Evolutionary conservation across 2,113 vertebrate species (phyloP), one percentile per base, ranked within the genome.

Genomic region (Scalopus aquaticus): DNA sequence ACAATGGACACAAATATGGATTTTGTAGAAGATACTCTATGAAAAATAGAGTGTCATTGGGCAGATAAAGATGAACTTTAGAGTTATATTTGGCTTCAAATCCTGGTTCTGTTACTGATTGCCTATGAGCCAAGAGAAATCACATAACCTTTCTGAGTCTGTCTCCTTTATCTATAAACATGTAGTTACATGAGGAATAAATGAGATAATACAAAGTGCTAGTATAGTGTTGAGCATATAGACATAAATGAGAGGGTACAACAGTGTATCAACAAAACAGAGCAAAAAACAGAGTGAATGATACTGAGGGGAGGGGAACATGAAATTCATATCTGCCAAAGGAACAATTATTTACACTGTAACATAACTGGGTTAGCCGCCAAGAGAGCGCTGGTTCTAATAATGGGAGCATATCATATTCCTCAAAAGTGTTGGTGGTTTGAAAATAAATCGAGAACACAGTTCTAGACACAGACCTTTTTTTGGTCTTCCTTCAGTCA

Each of bases 401-500:
- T 58, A 42, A 46, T 35, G 49, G 20, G 22, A 62, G 8, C 13
- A 5, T 70, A 67, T 37, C 32, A 44, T 12, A 89, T 24, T 94
- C 79, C 67, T 76, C 51, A 76, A 49, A 13, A 83, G 32, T 30
- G 26, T 26, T 62, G 39, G 12, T 86, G 16, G 60, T 42, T 44
- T 91, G 28, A 84, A 94, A 86, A 56, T 62, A 82, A 92, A 8
- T 67, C 51, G 26, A 95, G 65, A 96, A 87, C 7, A 89, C 35
- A 95, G 19, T 83, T 93, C 35, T 56, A 83, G 76, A 65, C 11
- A 19, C 24, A 72, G 44, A 77, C 3, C 7, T 9, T 67, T 89
- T 73, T 85, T 82, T 49, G 3, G 26, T 56, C 17, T 91, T 93
- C 70, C 72, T 79, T 90, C 62, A 69, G 28, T 64, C 93, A 54